A percentile compares a stretch with the other conserved stretches of the same genome.
Evolutionary conservation across 2,797 vertebrate species (phyloP).

Genomic region (Hydrolagus colliei): DNA sequence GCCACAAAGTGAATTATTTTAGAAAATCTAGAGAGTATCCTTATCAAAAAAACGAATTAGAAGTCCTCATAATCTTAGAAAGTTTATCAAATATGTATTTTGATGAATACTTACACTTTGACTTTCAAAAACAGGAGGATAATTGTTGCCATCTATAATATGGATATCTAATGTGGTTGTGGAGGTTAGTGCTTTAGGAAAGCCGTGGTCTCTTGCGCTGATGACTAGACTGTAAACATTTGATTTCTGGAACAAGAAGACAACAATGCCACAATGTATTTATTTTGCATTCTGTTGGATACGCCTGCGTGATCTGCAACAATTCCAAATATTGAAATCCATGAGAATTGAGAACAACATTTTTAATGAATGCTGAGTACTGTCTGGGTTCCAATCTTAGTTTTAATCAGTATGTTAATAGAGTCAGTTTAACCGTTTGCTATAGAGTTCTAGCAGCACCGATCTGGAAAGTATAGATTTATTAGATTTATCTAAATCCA

Average conservation of each 20-base stretch:
- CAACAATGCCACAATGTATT: background rate
- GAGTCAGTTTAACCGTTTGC: background rate
- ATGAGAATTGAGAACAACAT: too few relatives aligned
- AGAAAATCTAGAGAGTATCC: background rate
- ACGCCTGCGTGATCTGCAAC: too few relatives aligned
- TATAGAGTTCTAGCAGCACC: background rate
- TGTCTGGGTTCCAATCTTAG: too few relatives aligned
- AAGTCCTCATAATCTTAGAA: background rate
- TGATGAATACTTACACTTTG: constrained; percentile 40
- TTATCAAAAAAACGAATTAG: background rate
- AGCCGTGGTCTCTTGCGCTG: constrained; percentile 57
- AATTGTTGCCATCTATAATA: constrained; percentile 61
- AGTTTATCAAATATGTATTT: background rate
- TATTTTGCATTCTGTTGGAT: background rate
- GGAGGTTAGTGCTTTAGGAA: constrained; percentile 46
- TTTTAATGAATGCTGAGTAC: too few relatives aligned
- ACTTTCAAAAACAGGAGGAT: constrained; percentile 55
- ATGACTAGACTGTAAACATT: constrained; percentile 52
- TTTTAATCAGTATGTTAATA: too few relatives aligned
- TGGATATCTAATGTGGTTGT: constrained; percentile 47
- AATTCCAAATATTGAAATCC: too few relatives aligned
- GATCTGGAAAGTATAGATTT: too few relatives aligned
- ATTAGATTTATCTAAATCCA: background rate
- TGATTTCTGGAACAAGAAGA: constrained; percentile 49
- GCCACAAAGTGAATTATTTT: too few relatives aligned